These are phyloP conservation scores for Cottus gobio DNA, from an alignment of 2,113 vertebrate genomes.

Conservation along the genomic window DNA sequence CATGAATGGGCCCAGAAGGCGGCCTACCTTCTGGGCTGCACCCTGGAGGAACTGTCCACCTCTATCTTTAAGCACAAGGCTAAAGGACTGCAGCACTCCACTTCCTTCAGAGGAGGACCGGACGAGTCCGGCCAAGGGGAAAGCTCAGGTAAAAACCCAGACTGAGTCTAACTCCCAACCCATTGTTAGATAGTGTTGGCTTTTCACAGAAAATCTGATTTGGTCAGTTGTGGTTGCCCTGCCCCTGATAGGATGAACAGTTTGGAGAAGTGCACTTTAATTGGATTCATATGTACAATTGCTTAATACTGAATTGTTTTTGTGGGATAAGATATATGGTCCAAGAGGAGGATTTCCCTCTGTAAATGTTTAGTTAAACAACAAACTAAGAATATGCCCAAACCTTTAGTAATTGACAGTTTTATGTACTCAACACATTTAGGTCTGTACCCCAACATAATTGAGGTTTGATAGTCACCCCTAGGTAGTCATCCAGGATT, in stretches of 20 bases:
- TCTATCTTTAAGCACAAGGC: slow-evolving; percentile 94
- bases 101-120: slow-evolving; percentile 92
- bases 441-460: background rate
- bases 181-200: background rate
- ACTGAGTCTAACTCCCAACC: background rate
- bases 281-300: background rate
- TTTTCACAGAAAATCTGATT: background rate
- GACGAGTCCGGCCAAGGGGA: slow-evolving; percentile 86
- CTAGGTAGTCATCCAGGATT: background rate
- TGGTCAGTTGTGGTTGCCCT: background rate
- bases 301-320: background rate
- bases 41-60: slow-evolving; percentile 94
- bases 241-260: background rate
- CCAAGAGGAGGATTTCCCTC: background rate
- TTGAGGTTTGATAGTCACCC: background rate
- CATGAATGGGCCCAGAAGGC: slow-evolving; percentile 99
- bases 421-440: background rate
- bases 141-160: slow-evolving; percentile 75
- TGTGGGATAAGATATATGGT: background rate
- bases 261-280: background rate
- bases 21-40: slow-evolving; percentile 91
- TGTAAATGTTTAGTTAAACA: background rate
- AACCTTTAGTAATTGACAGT: background rate
- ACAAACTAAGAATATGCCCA: background rate
- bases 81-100: slow-evolving; percentile 91